Evolutionary conservation across 35 echinoderm and acorn worm genomes (phyloP), one percentile per base, ranked within the genome.

Genomic region (Acanthaster planci): DNA sequence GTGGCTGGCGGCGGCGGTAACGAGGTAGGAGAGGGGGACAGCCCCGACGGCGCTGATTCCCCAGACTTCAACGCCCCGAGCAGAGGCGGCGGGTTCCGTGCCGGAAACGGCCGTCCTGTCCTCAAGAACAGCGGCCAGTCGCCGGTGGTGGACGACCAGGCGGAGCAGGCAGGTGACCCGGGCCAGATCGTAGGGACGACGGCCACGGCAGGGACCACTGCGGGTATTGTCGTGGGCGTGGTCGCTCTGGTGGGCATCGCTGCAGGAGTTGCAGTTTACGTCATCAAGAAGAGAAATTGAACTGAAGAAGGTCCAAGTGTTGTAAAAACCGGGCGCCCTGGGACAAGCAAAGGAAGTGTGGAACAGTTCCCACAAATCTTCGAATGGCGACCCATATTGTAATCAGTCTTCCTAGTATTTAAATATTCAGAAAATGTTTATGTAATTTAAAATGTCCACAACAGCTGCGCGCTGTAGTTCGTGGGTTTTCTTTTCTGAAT

Each of bases 261-360:
- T 29, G 64, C 64, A 2, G 64, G 64, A 14, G 64, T 72, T 2
- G 64, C 64, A 3, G 34, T 72, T 15, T 72, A 31, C n/a, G 64
- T 72, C 64, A 72, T 72, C 64, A 72, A 72, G 64, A 72, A 30
- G 29, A 72, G 64, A 30, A 72, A 72, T 72, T 72, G 64, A 72
- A 72, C 34, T 3, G 64, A 31, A 0, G 64, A 72, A 27, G 23
- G 64, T 72, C 15, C 30, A 7, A 0, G 29, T 14, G 64, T 26
- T 31, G 26, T 26, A 29, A 72, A 6, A 31, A 12, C 7, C 64
- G 30, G 23, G 34, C 64, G 64, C 29, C 14, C 64, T 0, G 12
- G 64, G 64, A 26, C 23, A 8, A 72, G 64, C 34, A 15, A 34
- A 7, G 12, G 64, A 72, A 29, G 64, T 14, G 64, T 2, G 26